These are phyloP conservation scores for Spialia ferax DNA, from an alignment of 2,888 invertebrate species.

Conservation along the genomic window DNA sequence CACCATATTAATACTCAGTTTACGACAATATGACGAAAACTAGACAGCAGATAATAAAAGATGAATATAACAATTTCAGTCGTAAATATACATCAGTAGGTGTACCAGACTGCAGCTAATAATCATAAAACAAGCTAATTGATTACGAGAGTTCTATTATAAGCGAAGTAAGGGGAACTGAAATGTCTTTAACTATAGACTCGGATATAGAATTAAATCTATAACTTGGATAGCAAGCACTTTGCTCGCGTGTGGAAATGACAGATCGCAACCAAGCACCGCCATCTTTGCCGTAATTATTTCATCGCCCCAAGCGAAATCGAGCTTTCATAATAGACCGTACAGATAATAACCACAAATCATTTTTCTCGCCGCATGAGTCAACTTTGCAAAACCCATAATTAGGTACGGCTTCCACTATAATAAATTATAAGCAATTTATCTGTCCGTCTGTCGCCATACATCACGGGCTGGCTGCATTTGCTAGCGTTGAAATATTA, in stretches of 20 bases:
- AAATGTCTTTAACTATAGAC: constrained; percentile 16
- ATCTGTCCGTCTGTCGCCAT: constrained; percentile 83
- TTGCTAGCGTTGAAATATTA: constrained; percentile 78
- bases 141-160: constrained; percentile 3
- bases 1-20: not conserved
- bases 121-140: constrained; percentile 4
- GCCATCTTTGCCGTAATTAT: constrained; percentile 30
- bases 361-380: constrained; percentile 54
- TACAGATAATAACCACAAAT: constrained; percentile 50
- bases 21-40: constrained; percentile 1
- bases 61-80: not conserved
- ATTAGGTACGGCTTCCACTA: constrained; percentile 77
- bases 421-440: constrained; percentile 85
- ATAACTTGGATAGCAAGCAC: constrained; percentile 35
- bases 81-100: not conserved
- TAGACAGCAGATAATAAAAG: not conserved
- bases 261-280: constrained; percentile 27
- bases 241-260: constrained; percentile 38
- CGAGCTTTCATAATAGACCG: constrained; percentile 42
- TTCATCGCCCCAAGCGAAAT: constrained; percentile 40
- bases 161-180: not conserved
- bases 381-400: constrained; percentile 67
- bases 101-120: not conserved
- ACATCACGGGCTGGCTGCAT: constrained; percentile 74
- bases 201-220: constrained; percentile 28